Conservation (phyloP, 2,888 invertebrate species). For the Eueremaeus valkanovi region DNA sequence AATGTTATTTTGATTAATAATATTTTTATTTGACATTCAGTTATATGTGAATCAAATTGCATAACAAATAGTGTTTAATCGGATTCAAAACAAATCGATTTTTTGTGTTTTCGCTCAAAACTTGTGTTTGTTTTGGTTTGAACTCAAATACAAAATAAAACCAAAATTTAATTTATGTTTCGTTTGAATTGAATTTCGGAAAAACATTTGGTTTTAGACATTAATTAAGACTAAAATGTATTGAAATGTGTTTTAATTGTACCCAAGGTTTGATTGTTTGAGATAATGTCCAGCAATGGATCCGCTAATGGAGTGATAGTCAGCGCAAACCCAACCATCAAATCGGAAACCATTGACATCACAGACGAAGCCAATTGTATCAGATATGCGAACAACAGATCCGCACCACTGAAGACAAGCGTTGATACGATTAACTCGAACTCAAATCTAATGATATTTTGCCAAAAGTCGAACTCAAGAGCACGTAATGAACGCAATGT, state of each 20-base stretch:
- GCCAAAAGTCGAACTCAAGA: constrained; percentile 16
- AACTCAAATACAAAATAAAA: background rate
- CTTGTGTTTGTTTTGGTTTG: constrained; percentile 12
- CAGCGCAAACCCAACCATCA: background rate
- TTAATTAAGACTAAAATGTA: background rate
- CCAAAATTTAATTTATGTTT: background rate
- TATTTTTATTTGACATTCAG: background rate
- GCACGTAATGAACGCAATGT: too few relatives aligned
- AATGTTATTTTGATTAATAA: background rate
- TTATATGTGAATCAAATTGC: too few relatives aligned
- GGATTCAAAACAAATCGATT: background rate
- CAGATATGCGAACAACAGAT: background rate
- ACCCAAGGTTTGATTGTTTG: background rate
- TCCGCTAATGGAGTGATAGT: constrained; percentile 14
- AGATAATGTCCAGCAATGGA: constrained; percentile 21
- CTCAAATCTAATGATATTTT: constrained; percentile 9
- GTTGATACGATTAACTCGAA: background rate
- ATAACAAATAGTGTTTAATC: too few relatives aligned
- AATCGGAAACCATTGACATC: background rate
- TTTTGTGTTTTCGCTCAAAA: background rate
- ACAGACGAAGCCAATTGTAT: background rate
- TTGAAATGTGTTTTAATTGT: background rate
- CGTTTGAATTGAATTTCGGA: background rate
- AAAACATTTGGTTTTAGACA: background rate
- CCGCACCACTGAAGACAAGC: background rate